Evolutionary conservation across 2,888 invertebrate species (phyloP), one percentile per base, ranked within the genome.

Genomic region (Unio pictorum): DNA sequence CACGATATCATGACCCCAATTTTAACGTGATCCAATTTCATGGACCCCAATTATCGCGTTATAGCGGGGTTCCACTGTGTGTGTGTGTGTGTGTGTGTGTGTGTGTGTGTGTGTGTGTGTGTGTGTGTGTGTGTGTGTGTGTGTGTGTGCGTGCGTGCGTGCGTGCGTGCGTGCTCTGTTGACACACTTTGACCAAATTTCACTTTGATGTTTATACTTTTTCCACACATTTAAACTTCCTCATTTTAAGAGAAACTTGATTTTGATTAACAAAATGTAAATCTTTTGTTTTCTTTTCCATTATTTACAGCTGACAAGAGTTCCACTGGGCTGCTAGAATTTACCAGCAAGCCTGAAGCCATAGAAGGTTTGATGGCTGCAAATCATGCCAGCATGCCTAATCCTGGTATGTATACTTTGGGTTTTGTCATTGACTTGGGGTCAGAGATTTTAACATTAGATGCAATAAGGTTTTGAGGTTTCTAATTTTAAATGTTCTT

Each of bases 381-480:
- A 91, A 99, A 99, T 92, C 99, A 99, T 92, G 95, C 95, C 79
- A 96, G 97, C 85, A 95, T 99, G 85, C 95, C 96, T 90, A 97
- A 96, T 92, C 96, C 97, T 92, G 95, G 96, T 96, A 91, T 91
- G 92, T 91, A 61, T 61, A 26, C 62, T 17, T n/a, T 30, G 18
- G 15, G 45, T 61, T 34, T 67, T 56, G 23, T 23, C 26, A 18
- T 28, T 20, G 26, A n/a, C 45, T 62, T 30, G 20, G 30, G 26
- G 18, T 62, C 30, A 4, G n/a, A 62, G 30, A 26, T n/a, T 28
- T 62, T 28, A 23, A 59, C 8, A 59, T 11, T 11, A 45, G 45
- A 23, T 15, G 26, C 30, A 56, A 3, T 30, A 26, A 30, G 15
- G 45, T 26, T 55, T 18, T 56, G 0, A 64, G n/a, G n/a, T 65